Evolutionary conservation across 2,113 vertebrate genomes (phyloP).

Genomic region (Butastur rufipennis): DNA sequence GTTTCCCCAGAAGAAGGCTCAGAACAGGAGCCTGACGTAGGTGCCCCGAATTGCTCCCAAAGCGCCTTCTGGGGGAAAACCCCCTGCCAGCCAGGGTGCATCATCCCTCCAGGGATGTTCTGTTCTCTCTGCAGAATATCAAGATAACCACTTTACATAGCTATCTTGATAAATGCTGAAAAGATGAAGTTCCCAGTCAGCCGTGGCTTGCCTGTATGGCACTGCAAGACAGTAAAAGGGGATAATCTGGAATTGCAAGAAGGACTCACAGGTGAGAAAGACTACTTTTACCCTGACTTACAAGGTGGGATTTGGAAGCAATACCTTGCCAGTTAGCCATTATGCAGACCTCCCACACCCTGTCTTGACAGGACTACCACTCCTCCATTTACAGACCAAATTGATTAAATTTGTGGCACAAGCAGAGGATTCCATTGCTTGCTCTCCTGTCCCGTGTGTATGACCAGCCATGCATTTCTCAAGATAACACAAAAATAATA

Average conservation of each 20-base stretch:
- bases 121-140: neutral
- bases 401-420: neutral
- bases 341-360: neutral
- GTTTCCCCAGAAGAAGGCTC: neutral
- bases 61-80: neutral
- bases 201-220: neutral
- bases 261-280: neutral
- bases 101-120: fast-evolving
- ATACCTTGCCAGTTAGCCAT: neutral
- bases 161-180: neutral
- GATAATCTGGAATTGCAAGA: neutral
- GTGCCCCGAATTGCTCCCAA: neutral
- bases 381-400: neutral
- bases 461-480: neutral
- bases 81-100: neutral
- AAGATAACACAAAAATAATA: neutral
- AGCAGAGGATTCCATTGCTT: neutral
- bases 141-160: neutral
- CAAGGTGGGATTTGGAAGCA: neutral
- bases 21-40: neutral
- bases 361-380: neutral
- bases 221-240: neutral
- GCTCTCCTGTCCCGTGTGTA: neutral
- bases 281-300: neutral
- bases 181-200: neutral